A percentile compares a stretch with the other conserved stretches of the same genome.
These are phyloP conservation scores for Drosophila picticornis DNA, from an alignment of 2,888 invertebrate genomes.

Conservation along the genomic window DNA sequence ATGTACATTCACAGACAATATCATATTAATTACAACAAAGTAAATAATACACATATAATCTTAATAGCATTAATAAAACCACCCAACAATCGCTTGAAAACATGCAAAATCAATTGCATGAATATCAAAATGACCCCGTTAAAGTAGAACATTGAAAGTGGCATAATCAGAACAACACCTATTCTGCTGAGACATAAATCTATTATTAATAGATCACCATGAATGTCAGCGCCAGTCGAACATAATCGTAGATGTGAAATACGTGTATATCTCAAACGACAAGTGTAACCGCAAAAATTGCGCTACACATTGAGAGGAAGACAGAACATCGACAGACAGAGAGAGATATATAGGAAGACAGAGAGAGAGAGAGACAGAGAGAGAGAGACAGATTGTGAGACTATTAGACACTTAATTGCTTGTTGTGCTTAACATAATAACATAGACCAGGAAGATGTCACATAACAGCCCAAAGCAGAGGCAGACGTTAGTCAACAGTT, in stretches of 20 bases:
- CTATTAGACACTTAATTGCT: constrained; percentile 70
- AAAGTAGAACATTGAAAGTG: constrained; percentile 31
- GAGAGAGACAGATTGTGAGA: constrained; percentile 13
- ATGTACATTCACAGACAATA: not conserved
- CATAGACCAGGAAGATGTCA: constrained; percentile 56
- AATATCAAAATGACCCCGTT: constrained; percentile 35
- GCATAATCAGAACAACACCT: constrained; percentile 19
- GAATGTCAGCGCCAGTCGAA: constrained; percentile 27
- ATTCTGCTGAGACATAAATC: not conserved
- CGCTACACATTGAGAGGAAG: constrained; percentile 15
- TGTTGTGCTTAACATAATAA: constrained; percentile 79
- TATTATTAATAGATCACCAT: constrained; percentile 27
- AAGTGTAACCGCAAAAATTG: constrained; percentile 29
- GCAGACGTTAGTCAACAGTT: constrained; percentile 15
- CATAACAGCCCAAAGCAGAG: constrained; percentile 52
- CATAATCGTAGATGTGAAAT: constrained; percentile 21
- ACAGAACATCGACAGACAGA: not conserved
- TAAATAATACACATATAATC: not conserved
- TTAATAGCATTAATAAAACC: not conserved
- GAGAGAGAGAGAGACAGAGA: not conserved
- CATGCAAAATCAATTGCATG: constrained; percentile 41
- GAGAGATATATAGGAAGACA: not conserved
- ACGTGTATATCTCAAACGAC: constrained; percentile 19
- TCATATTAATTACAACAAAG: not conserved
- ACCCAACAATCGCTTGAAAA: not conserved